These are phyloP conservation scores for Ptyas mucosa DNA, from an alignment of 2,113 vertebrate genomes.

Conservation along the genomic window DNA sequence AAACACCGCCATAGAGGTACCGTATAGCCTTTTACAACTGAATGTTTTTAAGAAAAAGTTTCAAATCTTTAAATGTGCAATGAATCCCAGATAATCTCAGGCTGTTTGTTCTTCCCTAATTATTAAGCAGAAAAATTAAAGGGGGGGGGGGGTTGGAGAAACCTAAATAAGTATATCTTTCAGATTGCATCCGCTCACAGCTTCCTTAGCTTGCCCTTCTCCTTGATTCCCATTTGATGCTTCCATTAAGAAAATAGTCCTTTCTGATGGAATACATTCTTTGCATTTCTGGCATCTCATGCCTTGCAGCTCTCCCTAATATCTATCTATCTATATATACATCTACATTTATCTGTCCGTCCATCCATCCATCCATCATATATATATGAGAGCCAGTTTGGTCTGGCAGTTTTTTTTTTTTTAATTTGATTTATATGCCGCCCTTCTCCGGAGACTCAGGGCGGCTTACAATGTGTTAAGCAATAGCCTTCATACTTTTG, in stretches of 20 bases:
- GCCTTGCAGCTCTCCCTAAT: no score
- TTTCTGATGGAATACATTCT: no score
- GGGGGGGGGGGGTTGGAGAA: background rate
- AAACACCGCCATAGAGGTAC: background rate
- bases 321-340: no score
- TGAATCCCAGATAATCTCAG: background rate
- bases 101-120: background rate
- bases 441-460: no score
- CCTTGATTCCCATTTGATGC: background rate
- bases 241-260: background rate
- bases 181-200: background rate
- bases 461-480: no score
- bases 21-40: background rate
- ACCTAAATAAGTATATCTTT: background rate
- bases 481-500: no score
- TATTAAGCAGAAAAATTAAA: background rate
- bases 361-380: no score
- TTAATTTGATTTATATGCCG: no score
- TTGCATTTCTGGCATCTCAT: no score
- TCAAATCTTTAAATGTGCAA: background rate
- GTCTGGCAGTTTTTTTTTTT: no score
- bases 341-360: no score
- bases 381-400: no score
- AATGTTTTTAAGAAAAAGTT: background rate
- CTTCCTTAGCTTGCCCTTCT: background rate